Evolutionary conservation across 2,797 vertebrate species (phyloP).

Genomic region (Alauda arvensis): DNA sequence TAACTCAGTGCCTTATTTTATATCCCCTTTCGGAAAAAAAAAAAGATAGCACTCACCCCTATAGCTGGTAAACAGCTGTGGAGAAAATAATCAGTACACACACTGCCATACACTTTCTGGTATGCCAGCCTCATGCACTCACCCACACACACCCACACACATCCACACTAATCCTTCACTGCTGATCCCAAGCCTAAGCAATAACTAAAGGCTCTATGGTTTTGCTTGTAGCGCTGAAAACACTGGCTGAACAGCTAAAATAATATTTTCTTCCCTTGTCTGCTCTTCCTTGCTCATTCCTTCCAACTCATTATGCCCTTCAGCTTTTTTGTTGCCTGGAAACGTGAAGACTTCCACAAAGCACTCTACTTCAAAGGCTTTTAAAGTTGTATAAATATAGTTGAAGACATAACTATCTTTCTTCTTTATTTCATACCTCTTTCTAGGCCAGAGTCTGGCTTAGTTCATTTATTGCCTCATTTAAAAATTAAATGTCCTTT

Average conservation of each 20-base stretch:
- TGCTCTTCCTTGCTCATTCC: background rate
- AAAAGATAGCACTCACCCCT: constrained; percentile 61
- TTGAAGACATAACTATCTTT: constrained; percentile 56
- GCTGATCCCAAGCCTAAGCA: constrained; percentile 60
- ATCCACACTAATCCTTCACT: constrained; percentile 52
- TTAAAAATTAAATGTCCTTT: constrained; percentile 63
- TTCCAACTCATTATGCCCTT: constrained; percentile 24
- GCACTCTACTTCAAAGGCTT: constrained; percentile 53
- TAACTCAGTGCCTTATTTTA: constrained; percentile 65
- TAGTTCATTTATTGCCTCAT: constrained; percentile 67
- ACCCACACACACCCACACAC: background rate
- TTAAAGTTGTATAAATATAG: constrained; percentile 69
- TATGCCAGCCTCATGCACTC: constrained; percentile 29
- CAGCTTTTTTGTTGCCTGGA: constrained; percentile 49
- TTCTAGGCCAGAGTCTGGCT: constrained; percentile 57
- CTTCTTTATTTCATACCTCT: constrained; percentile 47
- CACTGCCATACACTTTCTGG: constrained; percentile 17
- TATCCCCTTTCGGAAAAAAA: constrained; percentile 71
- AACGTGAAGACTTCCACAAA: constrained; percentile 52
- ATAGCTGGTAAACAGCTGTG: constrained; percentile 59
- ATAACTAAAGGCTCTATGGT: constrained; percentile 57
- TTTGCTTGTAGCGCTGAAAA: constrained; percentile 68
- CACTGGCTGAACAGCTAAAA: constrained; percentile 63
- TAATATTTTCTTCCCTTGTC: constrained; percentile 17
- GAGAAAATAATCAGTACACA: constrained; percentile 63